Conservation (phyloP, 2,797 vertebrate genomes). For the Dryobates pubescens region DNA sequence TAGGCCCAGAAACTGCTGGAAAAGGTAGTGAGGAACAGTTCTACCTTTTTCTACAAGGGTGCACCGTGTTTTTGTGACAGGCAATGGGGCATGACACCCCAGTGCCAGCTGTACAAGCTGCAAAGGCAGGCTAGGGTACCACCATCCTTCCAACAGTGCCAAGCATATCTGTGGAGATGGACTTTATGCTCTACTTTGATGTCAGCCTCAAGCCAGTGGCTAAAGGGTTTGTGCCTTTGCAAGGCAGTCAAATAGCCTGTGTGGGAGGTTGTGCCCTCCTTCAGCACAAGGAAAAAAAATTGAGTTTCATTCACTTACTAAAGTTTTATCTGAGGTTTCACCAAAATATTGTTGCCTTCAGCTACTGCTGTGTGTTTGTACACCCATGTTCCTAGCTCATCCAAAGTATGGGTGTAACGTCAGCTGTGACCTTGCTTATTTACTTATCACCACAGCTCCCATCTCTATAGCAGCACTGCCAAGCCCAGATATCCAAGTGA, state of each 20-base stretch:
- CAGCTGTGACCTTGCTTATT: not conserved
- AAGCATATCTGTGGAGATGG: not conserved
- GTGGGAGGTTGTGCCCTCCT: not conserved
- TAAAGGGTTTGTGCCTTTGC: not conserved
- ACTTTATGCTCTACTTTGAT: not conserved
- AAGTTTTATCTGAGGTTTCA: not conserved
- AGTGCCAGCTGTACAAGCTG: not conserved
- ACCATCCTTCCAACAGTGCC: rapidly evolving
- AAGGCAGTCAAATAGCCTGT: not conserved
- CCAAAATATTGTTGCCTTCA: not conserved
- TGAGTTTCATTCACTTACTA: not conserved
- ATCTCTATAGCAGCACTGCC: not conserved
- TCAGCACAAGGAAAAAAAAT: not conserved
- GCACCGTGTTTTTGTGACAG: not conserved
- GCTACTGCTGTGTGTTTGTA: not conserved
- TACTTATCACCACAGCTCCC: not conserved
- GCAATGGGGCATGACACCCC: rapidly evolving
- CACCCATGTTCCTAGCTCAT: not conserved
- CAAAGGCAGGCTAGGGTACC: not conserved
- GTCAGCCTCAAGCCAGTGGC: not conserved
- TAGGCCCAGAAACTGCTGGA: not conserved
- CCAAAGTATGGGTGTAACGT: not conserved
- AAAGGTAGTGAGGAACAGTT: not conserved
- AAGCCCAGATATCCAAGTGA: not conserved
- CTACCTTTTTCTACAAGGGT: not conserved